Evolutionary conservation across 2,797 vertebrate genomes (phyloP).

Genomic region (Muscicapa comitata): DNA sequence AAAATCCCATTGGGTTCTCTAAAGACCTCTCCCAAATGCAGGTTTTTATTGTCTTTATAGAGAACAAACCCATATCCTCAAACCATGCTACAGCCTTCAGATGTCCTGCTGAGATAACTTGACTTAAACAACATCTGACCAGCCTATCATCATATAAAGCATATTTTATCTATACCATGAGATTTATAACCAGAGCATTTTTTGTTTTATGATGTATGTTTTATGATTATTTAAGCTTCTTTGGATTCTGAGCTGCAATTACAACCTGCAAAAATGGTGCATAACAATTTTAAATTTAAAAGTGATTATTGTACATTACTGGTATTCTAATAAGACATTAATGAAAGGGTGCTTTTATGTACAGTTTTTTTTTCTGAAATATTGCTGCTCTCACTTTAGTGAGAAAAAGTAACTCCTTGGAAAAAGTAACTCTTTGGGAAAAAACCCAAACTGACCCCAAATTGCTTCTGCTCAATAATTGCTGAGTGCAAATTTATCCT

Average conservation of each 20-base stretch:
- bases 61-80: background rate
- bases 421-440: too few relatives aligned
- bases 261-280: background rate
- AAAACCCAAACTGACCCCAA: background rate
- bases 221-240: background rate
- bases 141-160: background rate
- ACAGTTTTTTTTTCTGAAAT: background rate
- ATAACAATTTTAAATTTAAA: background rate
- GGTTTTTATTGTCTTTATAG: background rate
- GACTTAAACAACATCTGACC: background rate
- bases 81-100: background rate
- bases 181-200: background rate
- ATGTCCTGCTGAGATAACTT: background rate
- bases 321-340: background rate
- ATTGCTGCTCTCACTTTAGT: background rate
- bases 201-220: background rate
- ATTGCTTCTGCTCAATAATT: background rate
- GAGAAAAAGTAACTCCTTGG: background rate
- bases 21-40: background rate
- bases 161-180: background rate
- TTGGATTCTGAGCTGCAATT: background rate
- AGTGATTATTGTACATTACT: background rate
- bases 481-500: background rate
- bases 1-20: background rate
- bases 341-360: accelerated